Evolutionary conservation across 2,113 vertebrate species (phyloP), one percentile per base, ranked within the genome.

Genomic region (Calidris pugnax): DNA sequence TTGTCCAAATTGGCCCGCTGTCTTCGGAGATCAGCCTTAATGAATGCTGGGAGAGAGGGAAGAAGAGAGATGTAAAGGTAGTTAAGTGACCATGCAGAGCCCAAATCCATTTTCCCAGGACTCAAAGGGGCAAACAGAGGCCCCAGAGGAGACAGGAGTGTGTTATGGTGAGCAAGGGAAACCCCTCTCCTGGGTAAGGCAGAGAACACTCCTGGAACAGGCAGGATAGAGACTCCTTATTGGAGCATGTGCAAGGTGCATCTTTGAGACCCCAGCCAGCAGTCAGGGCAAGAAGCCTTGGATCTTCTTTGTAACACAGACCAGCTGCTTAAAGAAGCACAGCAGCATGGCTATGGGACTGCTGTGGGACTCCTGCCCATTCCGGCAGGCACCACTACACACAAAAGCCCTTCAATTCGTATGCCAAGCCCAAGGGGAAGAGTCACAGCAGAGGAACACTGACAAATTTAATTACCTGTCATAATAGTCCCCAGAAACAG

Each of bases 1-100:
- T 56, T 92, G 79, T 97, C 95, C 84, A 96, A 89, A 97, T 99
- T 99, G 84, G 99, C 99, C 82, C 96, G 98, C 84, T 99, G 99
- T 89, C 99, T 98, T 82, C 98, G 98, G 43, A 99, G 99, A 89
- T 99, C 99, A 7, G 99, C 97, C 96, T 98, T 99, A 94, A 99
- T 99, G 69, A 99, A 98, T 63, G 94, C 99, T 99, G 97, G 60
- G 47, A 90, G 12, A 91, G n/a, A 79, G 39, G 68, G 50, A 92
- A 60, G 30, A 71, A 90, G 56, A 97, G 35, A 94, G 23, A 80
- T 17, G 47, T 85, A n/a, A 92, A 90, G 64, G 72, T 64, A 95
- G 64, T 80, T 69, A 85, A 88, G 23, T 81, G 64, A 90, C 35
- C 3, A 18, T 59, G 39, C 27, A 92, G n/a, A 78, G 17, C 56